Percentiles rank a stretch among this genome's conserved stretches.
Evolutionary conservation across 1,140 invertebrate genomes (phyloP).

Genomic region (Drosophila busckii): DNA sequence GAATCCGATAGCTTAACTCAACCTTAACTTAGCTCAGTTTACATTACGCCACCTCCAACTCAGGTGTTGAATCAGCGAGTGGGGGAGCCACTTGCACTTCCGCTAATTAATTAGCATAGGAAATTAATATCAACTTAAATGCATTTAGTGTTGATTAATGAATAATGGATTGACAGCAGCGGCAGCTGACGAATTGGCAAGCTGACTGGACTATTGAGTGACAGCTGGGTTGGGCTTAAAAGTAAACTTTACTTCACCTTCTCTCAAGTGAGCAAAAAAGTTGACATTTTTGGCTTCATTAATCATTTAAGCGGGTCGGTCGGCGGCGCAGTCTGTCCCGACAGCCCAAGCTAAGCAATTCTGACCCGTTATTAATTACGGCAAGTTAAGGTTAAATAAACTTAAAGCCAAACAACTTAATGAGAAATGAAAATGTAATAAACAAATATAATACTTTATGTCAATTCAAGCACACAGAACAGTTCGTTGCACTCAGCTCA

Average conservation of each 20-base stretch:
- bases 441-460: too few species aligned
- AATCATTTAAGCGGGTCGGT: constrained; percentile 45
- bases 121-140: constrained; percentile 41
- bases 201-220: constrained; percentile 4
- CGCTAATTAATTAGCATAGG: constrained; percentile 38
- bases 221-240: constrained; percentile 23
- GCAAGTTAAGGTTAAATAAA: too few species aligned
- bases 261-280: constrained; percentile 16
- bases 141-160: constrained; percentile 42
- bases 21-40: too few species aligned
- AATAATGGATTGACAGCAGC: constrained; percentile 31
- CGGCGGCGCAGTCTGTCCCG: too few species aligned
- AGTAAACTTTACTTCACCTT: constrained; percentile 13
- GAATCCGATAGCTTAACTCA: too few species aligned
- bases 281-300: constrained; percentile 41
- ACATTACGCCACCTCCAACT: neutral
- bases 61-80: neutral
- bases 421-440: too few species aligned
- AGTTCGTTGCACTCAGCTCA: too few species aligned
- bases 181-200: neutral
- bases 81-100: constrained; percentile 15
- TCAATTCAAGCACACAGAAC: too few species aligned
- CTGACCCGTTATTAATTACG: too few species aligned
- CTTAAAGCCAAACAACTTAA: too few species aligned
- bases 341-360: too few species aligned